Evolutionary conservation across 1,140 invertebrate genomes (phyloP).

Genomic region (Zaprionus davidi): DNA sequence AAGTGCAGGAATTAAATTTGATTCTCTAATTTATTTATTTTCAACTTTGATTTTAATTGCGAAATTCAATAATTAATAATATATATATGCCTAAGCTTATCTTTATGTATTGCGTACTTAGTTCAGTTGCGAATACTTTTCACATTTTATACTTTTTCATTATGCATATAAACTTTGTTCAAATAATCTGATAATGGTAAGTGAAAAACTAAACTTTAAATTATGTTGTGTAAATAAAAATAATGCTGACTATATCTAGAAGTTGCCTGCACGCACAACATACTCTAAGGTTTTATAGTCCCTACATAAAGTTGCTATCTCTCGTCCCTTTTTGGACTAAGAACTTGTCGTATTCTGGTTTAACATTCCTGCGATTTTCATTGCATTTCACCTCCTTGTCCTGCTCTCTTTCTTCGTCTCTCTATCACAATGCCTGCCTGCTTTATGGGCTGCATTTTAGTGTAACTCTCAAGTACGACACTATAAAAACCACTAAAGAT

Average conservation of each 20-base stretch:
- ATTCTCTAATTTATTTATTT: neutral
- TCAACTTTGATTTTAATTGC: neutral
- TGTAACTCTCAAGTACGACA: slow-evolving; percentile 24
- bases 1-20: neutral
- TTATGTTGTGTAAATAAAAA: too few relatives aligned
- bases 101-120: neutral
- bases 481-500: slow-evolving; percentile 27
- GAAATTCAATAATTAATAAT: neutral
- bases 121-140: neutral
- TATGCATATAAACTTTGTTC: neutral
- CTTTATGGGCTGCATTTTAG: slow-evolving; percentile 40
- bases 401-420: too few relatives aligned
- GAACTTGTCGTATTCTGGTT: neutral
- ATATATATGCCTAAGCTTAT: neutral
- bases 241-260: neutral
- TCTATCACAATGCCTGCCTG: neutral
- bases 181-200: neutral
- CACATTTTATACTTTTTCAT: neutral
- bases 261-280: neutral
- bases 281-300: neutral
- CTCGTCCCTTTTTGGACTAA: neutral
- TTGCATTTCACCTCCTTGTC: neutral
- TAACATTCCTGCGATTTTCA: slow-evolving; percentile 1
- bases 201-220: too few relatives aligned
- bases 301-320: neutral